Percentiles rank a stretch among this genome's conserved stretches.
These are phyloP conservation scores for Lindbergichthys nudifrons DNA, from an alignment of 2,797 vertebrate genomes.

Conservation along the genomic window DNA sequence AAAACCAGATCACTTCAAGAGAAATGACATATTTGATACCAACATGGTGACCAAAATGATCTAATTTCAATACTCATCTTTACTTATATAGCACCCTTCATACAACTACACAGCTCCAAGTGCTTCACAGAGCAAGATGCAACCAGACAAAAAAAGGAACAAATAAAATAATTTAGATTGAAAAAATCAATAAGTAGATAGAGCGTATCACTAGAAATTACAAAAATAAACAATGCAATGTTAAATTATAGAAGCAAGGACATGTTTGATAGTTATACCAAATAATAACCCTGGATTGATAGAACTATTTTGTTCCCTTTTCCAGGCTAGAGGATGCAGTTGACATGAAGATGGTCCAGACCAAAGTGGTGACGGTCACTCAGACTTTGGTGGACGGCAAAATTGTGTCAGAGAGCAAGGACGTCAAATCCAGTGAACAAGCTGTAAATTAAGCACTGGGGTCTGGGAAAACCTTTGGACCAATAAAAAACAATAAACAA, in stretches of 20 bases:
- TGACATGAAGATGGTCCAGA: slow-evolving; percentile 66
- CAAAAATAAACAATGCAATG: too few species aligned
- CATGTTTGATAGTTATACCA: not conserved
- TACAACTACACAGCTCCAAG: too few species aligned
- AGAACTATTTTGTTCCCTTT: slow-evolving; percentile 13
- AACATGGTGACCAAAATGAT: not conserved
- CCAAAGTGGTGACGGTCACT: slow-evolving; percentile 86
- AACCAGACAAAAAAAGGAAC: too few species aligned
- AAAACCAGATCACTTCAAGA: not conserved
- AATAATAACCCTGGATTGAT: not conserved
- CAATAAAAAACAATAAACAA: slow-evolving; percentile 33
- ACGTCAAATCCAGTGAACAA: slow-evolving; percentile 60
- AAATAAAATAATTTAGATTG: too few species aligned
- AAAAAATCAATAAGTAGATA: too few species aligned
- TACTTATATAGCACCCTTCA: too few species aligned
- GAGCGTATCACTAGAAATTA: too few species aligned
- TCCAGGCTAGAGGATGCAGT: slow-evolving; percentile 85
- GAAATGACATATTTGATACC: not conserved
- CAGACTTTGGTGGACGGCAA: slow-evolving; percentile 89
- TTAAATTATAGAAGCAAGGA: not conserved
- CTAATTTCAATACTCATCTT: not conserved
- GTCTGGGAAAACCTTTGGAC: slow-evolving; percentile 4
- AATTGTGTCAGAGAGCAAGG: slow-evolving; percentile 87
- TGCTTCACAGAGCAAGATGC: too few species aligned
- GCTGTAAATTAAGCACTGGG: not conserved